phyloP scores from a whole-genome alignment of 2,888 invertebrate species.

The Lissonota sp. region DNA sequence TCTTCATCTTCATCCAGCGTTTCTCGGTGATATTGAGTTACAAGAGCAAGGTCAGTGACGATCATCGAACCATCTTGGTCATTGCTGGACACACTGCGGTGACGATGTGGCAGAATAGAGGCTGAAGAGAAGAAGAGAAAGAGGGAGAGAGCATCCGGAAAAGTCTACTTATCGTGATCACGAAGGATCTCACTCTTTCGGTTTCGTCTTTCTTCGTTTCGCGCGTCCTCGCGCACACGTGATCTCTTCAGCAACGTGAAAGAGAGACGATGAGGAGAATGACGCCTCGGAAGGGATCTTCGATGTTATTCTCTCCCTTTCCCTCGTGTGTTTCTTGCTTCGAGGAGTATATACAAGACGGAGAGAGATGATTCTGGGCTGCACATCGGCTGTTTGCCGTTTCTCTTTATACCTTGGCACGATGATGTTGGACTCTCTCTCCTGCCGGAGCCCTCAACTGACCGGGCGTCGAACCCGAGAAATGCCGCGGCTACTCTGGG shows the following conservation, averaged over 20 bases:
- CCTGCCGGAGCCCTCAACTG: conserved; percentile 74
- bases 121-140: conserved; percentile 34
- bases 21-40: conserved; percentile 54
- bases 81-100: conserved; percentile 18
- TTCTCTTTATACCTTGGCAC: conserved; percentile 13
- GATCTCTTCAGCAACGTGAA: conserved; percentile 20
- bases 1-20: conserved; percentile 24
- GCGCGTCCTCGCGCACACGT: conserved; percentile 7
- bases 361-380: conserved; percentile 25
- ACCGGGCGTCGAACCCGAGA: conserved; percentile 82
- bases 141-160: conserved; percentile 50
- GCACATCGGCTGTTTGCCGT: conserved; percentile 37
- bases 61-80: conserved; percentile 58
- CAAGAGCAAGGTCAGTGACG: conserved; percentile 62
- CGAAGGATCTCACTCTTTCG: conserved; percentile 26
- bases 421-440: conserved; percentile 50
- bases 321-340: too few relatives aligned
- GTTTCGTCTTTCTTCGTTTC: conserved; percentile 23
- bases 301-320: too few relatives aligned
- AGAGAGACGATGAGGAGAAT: conserved; percentile 46
- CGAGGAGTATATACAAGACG: too few relatives aligned
- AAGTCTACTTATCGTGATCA: conserved; percentile 55
- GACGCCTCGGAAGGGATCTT: conserved; percentile 4
- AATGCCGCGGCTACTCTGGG: conserved; percentile 69
- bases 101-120: conserved; percentile 52